phyloP scores from a whole-genome alignment of 2,113 vertebrate genomes.

The Platysternon megacephalum region DNA sequence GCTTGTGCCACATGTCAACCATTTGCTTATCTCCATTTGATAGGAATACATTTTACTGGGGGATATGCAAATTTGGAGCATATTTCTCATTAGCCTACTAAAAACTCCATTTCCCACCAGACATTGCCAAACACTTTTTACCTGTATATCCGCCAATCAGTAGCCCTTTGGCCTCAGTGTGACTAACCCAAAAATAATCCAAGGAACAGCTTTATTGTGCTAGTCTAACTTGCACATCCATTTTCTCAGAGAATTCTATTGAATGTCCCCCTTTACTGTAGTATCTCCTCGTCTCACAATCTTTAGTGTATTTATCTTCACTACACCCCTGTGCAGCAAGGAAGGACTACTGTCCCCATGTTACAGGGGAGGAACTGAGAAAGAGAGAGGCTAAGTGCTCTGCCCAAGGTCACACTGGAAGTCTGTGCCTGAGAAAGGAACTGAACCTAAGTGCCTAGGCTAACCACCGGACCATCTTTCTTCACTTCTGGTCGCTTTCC shows the following conservation, averaged over 20 bases:
- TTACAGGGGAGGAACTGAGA: not conserved
- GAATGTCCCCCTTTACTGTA: not conserved
- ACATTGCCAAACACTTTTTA: not conserved
- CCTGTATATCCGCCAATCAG: not conserved
- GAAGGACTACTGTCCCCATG: not conserved
- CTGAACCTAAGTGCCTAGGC: not conserved
- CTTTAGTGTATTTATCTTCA: not conserved
- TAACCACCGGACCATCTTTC: not conserved
- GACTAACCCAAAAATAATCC: not conserved
- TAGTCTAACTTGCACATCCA: not conserved
- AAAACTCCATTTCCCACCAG: not conserved
- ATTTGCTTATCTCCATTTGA: not conserved
- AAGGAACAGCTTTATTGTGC: not conserved
- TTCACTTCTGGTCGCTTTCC: not conserved
- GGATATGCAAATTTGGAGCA: accelerated
- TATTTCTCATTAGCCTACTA: not conserved
- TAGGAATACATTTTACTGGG: not conserved
- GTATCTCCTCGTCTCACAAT: not conserved
- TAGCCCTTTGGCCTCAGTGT: not conserved
- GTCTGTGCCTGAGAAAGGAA: not conserved
- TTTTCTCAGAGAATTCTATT: not conserved
- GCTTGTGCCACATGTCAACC: not conserved
- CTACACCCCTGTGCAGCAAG: accelerated
- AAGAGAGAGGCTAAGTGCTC: accelerated
- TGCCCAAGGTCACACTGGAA: not conserved